Evolutionary conservation across 2,113 vertebrate genomes (phyloP).

Genomic region (Tichodroma muraria): DNA sequence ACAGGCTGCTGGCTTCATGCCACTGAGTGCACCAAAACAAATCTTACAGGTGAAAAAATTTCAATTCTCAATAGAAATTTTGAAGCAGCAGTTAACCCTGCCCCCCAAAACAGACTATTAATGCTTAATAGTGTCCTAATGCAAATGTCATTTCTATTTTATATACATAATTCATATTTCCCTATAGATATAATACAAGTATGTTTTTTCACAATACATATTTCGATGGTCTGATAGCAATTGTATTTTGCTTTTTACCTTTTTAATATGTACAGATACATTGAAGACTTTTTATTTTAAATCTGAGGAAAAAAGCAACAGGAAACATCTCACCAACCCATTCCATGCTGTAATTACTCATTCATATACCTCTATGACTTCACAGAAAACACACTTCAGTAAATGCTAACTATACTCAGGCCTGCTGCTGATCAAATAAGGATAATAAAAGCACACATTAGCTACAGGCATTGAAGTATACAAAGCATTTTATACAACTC

Average conservation of each 20-base stretch:
- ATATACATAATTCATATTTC: background rate
- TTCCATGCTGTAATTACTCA: background rate
- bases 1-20: background rate
- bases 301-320: background rate
- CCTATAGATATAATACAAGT: background rate
- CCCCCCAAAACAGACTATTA: background rate
- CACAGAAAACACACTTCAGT: background rate
- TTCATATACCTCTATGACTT: background rate
- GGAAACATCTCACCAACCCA: background rate
- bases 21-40: background rate
- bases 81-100: background rate
- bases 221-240: background rate
- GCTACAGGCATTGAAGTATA: background rate
- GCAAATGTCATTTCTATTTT: background rate
- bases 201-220: background rate
- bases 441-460: background rate
- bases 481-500: background rate
- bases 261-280: background rate
- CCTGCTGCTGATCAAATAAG: background rate
- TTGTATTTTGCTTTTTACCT: background rate
- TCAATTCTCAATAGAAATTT: background rate
- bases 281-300: background rate
- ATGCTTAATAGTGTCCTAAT: slow-evolving; percentile 5
- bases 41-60: background rate
- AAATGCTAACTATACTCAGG: background rate